phyloP scores from a whole-genome alignment of 1,140 invertebrate genomes.

The Chironomus tepperi region DNA sequence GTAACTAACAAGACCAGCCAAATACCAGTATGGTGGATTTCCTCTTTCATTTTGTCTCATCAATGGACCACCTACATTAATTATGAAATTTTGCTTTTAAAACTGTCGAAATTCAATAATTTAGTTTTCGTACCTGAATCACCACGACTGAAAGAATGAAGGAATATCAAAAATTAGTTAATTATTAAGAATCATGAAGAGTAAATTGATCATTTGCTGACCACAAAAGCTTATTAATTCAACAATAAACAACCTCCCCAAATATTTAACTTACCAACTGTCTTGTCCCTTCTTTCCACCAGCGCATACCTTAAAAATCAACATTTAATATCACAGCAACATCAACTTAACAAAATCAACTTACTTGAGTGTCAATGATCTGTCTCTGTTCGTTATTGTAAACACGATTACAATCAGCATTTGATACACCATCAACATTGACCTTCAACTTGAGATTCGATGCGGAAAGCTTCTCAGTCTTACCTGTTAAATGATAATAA shows the following conservation, averaged over 20 bases:
- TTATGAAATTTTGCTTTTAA: too few relatives aligned
- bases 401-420: slow-evolving; percentile 33
- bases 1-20: slow-evolving; percentile 62
- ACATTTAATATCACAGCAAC: slow-evolving; percentile 31
- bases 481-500: not conserved
- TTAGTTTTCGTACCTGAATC: slow-evolving; percentile 42
- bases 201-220: too few relatives aligned
- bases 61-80: slow-evolving; percentile 52
- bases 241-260: too few relatives aligned
- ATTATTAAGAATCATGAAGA: too few relatives aligned
- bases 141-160: slow-evolving; percentile 32
- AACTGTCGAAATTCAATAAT: too few relatives aligned
- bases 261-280: slow-evolving; percentile 50
- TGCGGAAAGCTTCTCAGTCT: slow-evolving; percentile 23
- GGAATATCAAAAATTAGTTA: not conserved
- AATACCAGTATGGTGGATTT: slow-evolving; percentile 33
- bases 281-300: slow-evolving; percentile 55
- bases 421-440: slow-evolving; percentile 32
- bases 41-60: slow-evolving; percentile 31
- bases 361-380: slow-evolving; percentile 4
- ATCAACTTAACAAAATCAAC: slow-evolving; percentile 31
- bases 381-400: slow-evolving; percentile 30
- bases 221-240: too few relatives aligned
- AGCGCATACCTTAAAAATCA: slow-evolving; percentile 48
- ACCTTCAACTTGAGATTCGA: slow-evolving; percentile 47